phyloP scores from a whole-genome alignment of 2,888 invertebrate species.

The Xylota segnis region DNA sequence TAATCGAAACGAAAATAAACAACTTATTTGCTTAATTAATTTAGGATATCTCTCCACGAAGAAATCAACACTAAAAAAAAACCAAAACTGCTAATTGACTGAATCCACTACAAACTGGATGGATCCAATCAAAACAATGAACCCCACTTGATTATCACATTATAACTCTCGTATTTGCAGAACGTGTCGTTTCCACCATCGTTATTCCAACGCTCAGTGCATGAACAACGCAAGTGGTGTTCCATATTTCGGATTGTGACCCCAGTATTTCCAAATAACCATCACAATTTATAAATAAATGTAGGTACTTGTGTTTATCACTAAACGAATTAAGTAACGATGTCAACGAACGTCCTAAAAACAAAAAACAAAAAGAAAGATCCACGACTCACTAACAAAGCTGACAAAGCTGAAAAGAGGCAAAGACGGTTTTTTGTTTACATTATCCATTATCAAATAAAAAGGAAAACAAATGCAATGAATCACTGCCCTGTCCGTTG shows the following conservation, averaged over 20 bases:
- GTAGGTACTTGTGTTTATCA: slow-evolving; percentile 7
- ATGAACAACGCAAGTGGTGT: neutral
- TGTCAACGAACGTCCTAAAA: slow-evolving; percentile 38
- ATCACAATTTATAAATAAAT: slow-evolving; percentile 8
- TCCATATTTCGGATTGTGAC: slow-evolving; percentile 8
- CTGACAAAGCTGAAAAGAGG: slow-evolving; percentile 44
- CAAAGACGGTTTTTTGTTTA: slow-evolving; percentile 21
- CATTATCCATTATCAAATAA: slow-evolving; percentile 56
- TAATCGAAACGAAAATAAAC: neutral
- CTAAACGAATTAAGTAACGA: slow-evolving; percentile 34
- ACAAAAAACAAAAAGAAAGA: too few species aligned
- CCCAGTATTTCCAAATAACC: neutral
- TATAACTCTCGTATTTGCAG: slow-evolving; percentile 4
- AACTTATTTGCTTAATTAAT: slow-evolving; percentile 6
- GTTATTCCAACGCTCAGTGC: too few species aligned
- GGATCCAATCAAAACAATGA: slow-evolving; percentile 1
- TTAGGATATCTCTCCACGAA: slow-evolving; percentile 1
- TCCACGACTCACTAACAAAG: slow-evolving; percentile 21
- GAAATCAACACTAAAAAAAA: slow-evolving; percentile 12
- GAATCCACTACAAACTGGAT: slow-evolving; percentile 15
- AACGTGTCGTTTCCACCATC: neutral
- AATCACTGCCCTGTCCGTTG: slow-evolving; percentile 57
- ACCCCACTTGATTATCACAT: slow-evolving; percentile 16
- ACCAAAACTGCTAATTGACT: slow-evolving; percentile 10
- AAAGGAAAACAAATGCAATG: slow-evolving; percentile 54